Evolutionary conservation across 2,888 invertebrate genomes (phyloP).

Genomic region (Acleris laterana): DNA sequence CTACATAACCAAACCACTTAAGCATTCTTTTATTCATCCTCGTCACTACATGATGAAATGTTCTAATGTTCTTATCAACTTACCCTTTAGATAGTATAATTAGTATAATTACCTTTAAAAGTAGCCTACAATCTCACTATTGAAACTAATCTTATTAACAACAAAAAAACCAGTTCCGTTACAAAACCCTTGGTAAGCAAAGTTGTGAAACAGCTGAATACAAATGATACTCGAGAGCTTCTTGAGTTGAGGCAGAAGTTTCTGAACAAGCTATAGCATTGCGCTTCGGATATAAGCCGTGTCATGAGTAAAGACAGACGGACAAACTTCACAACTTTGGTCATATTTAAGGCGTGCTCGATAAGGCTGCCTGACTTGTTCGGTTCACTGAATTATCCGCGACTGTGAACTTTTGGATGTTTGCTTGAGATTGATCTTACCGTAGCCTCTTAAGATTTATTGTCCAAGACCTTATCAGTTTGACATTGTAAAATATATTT

Average conservation of each 20-base stretch:
- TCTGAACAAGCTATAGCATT: constrained; percentile 7
- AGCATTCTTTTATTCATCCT: too few species aligned
- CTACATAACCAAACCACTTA: too few species aligned
- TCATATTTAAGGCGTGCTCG: constrained; percentile 27
- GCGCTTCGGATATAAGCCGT: constrained; percentile 16
- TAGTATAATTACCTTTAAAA: too few species aligned
- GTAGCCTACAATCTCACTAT: too few species aligned
- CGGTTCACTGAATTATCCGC: constrained; percentile 18
- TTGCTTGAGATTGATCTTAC: constrained; percentile 4
- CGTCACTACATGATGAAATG: too few species aligned
- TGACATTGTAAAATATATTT: too few species aligned
- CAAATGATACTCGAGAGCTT: constrained; percentile 17
- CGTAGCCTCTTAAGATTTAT: not conserved
- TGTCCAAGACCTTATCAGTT: not conserved
- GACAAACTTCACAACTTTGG: constrained; percentile 29
- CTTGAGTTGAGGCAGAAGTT: constrained; percentile 8
- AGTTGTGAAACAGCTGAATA: constrained; percentile 21
- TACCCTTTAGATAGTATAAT: too few species aligned
- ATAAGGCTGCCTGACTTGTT: constrained; percentile 22
- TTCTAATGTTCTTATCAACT: too few species aligned
- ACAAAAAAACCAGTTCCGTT: constrained; percentile 11
- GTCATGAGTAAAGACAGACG: constrained; percentile 26
- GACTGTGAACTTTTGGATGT: constrained; percentile 21
- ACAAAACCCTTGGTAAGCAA: constrained; percentile 4
- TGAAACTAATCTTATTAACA: constrained; percentile 20